phyloP scores from a whole-genome alignment of 2,797 vertebrate genomes.

The Sparidentex hasta region DNA sequence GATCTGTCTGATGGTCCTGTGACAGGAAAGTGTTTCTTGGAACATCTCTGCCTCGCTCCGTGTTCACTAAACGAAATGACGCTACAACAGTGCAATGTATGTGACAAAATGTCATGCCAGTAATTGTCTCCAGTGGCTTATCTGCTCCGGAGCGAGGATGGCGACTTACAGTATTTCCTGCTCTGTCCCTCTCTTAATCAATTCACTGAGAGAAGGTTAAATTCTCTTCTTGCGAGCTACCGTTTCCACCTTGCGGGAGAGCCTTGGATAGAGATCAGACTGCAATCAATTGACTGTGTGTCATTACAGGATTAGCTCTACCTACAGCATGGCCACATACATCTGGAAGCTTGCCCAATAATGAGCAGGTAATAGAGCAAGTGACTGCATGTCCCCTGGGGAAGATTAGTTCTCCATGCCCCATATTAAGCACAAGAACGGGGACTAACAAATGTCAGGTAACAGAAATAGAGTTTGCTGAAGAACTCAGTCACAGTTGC shows the following conservation, averaged over 20 bases:
- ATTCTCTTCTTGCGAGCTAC: slow-evolving; percentile 58
- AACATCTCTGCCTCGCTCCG: slow-evolving; percentile 28
- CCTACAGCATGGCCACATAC: slow-evolving; percentile 71
- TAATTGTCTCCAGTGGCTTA: slow-evolving; percentile 54
- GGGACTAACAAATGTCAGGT: slow-evolving; percentile 47
- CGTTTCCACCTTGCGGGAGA: slow-evolving; percentile 63
- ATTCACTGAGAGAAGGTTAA: slow-evolving; percentile 70
- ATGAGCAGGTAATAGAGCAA: slow-evolving; percentile 79
- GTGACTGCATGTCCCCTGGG: slow-evolving; percentile 76
- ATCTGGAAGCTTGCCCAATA: slow-evolving; percentile 76
- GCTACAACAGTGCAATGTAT: slow-evolving; percentile 20
- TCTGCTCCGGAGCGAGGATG: slow-evolving; percentile 37
- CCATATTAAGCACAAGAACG: slow-evolving; percentile 65
- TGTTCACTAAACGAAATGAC: slow-evolving; percentile 33
- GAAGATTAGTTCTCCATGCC: slow-evolving; percentile 72
- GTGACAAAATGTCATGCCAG: slow-evolving; percentile 64
- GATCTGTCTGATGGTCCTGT: slow-evolving; percentile 46
- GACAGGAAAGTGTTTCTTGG: slow-evolving; percentile 41
- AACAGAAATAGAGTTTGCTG: slow-evolving; percentile 46
- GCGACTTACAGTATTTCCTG: slow-evolving; percentile 51
- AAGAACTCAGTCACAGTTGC: slow-evolving; percentile 21
- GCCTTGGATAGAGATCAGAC: slow-evolving; percentile 75
- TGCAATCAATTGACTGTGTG: slow-evolving; percentile 84
- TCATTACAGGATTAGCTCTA: slow-evolving; percentile 83
- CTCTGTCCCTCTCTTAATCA: slow-evolving; percentile 58